Percentiles rank a stretch among this genome's conserved stretches.
These are phyloP conservation scores for Forbesichthys papilliferus DNA, from an alignment of 2,113 vertebrate species.

Conservation along the genomic window DNA sequence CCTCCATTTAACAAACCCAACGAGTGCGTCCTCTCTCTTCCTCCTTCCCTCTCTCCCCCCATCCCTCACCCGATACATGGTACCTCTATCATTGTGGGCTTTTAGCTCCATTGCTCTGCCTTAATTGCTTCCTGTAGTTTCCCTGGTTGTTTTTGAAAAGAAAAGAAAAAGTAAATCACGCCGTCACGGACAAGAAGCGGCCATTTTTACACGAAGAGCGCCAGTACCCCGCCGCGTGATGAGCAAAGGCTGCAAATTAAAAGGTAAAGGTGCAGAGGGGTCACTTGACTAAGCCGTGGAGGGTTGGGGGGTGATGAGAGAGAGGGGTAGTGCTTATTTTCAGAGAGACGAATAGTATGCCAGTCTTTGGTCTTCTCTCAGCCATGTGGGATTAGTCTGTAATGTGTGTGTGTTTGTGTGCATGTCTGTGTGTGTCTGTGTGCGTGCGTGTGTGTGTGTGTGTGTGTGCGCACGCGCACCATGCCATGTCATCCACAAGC, in stretches of 20 bases:
- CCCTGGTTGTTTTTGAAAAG: conserved; percentile 44
- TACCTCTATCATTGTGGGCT: conserved; percentile 67
- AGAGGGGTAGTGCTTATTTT: conserved; percentile 33
- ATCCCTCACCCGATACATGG: conserved; percentile 41
- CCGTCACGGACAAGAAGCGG: conserved; percentile 18
- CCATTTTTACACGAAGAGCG: background rate
- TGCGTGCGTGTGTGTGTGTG: conserved; percentile 8
- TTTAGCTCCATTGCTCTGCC: conserved; percentile 60
- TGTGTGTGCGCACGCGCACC: background rate
- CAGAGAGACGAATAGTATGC: conserved; percentile 41
- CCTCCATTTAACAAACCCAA: conserved; percentile 59
- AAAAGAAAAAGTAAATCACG: conserved; percentile 17
- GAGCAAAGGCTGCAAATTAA: conserved; percentile 2
- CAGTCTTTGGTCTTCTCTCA: conserved; percentile 57
- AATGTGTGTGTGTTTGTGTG: conserved; percentile 14
- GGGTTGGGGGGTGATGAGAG: conserved; percentile 16
- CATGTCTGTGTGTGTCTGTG: background rate
- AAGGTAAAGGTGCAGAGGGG: background rate
- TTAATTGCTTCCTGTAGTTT: conserved; percentile 74
- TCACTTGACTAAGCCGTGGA: background rate
- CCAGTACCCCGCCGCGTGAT: conserved; percentile 11
- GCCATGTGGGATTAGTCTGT: conserved; percentile 41
- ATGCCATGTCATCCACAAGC: background rate
- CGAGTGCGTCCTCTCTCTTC: background rate
- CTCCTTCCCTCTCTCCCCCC: conserved; percentile 20